These are phyloP conservation scores for Tragulus kanchil DNA, from an alignment of 2,113 vertebrate genomes.

Conservation along the genomic window DNA sequence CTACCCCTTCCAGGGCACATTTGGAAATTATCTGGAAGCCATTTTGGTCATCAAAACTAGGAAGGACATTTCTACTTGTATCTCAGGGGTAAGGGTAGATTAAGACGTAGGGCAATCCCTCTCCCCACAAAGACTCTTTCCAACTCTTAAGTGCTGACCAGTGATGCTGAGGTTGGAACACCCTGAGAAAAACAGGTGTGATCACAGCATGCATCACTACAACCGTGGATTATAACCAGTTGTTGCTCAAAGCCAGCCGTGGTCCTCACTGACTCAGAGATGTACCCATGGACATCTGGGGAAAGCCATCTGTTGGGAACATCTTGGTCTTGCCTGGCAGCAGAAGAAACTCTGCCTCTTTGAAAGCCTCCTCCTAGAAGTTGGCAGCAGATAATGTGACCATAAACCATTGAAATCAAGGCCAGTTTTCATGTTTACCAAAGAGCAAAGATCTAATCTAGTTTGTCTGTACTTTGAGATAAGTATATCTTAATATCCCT, in stretches of 20 bases:
- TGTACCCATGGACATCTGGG: rapidly evolving
- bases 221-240: rapidly evolving
- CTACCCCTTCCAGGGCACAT: not conserved
- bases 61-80: not conserved
- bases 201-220: rapidly evolving
- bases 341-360: not conserved
- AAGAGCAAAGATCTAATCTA: not conserved
- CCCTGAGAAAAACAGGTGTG: not conserved
- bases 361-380: conserved; percentile 24
- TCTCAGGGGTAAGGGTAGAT: not conserved
- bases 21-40: not conserved
- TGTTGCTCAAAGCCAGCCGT: not conserved
- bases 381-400: conserved; percentile 2
- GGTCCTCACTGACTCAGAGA: not conserved
- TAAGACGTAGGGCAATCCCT: rapidly evolving
- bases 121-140: not conserved
- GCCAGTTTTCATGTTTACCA: conserved; percentile 48
- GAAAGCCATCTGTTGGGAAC: not conserved
- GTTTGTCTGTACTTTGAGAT: not conserved
- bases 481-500: not conserved
- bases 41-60: rapidly evolving
- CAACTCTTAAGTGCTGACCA: not conserved
- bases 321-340: not conserved
- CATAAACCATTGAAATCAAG: not conserved
- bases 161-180: not conserved